phyloP scores from a whole-genome alignment of 2,113 vertebrate genomes.

The Indicator indicator region DNA sequence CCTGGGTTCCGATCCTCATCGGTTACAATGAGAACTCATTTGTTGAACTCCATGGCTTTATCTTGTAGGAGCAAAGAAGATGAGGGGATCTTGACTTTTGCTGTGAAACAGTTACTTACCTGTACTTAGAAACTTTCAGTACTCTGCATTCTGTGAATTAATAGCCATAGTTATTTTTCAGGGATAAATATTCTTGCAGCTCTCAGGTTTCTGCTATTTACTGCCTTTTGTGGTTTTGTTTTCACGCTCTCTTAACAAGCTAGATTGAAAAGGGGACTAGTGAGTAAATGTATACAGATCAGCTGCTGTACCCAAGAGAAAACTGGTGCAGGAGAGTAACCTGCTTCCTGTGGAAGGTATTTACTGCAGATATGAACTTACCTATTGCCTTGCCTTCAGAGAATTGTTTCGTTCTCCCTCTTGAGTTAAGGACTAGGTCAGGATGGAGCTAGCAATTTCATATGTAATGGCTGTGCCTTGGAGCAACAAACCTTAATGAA shows the following conservation, averaged over 20 bases:
- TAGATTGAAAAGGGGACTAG: neutral
- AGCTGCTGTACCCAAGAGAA: neutral
- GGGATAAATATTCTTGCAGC: neutral
- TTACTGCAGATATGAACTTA: fast-evolving
- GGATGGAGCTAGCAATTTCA: fast-evolving
- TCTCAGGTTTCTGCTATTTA: neutral
- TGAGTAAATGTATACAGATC: neutral
- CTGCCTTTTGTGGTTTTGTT: neutral
- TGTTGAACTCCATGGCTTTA: neutral
- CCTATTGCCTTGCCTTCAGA: neutral
- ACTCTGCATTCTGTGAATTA: neutral
- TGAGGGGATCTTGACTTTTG: neutral
- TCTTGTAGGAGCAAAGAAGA: neutral
- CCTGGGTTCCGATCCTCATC: neutral
- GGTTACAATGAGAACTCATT: neutral
- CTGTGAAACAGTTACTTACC: neutral
- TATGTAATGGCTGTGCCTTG: neutral
- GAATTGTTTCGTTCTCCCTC: fast-evolving
- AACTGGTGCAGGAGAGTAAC: neutral
- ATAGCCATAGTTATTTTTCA: neutral
- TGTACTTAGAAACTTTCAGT: neutral
- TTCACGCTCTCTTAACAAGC: neutral
- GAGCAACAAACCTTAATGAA: neutral
- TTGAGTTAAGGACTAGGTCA: neutral
- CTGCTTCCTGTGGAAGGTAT: neutral